Evolutionary conservation across 2,113 vertebrate genomes (phyloP).

Genomic region (Hemibates koningsi): DNA sequence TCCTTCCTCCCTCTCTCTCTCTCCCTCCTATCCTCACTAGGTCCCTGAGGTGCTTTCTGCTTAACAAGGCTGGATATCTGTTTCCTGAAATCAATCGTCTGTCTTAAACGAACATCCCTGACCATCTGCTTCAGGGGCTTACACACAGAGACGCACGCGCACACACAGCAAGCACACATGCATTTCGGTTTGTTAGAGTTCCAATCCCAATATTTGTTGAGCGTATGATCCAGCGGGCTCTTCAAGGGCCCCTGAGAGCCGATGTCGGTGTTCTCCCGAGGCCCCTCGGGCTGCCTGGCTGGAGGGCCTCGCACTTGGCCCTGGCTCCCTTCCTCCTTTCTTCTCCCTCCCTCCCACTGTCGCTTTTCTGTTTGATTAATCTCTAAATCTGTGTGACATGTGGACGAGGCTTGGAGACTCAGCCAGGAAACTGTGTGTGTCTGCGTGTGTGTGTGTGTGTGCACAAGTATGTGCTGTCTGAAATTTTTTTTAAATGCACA

Average conservation of each 20-base stretch:
- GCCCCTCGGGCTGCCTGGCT: constrained; percentile 64
- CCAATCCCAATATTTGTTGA: constrained; percentile 90
- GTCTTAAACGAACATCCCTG: constrained; percentile 90
- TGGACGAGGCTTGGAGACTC: constrained; percentile 22
- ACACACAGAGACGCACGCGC: constrained; percentile 2
- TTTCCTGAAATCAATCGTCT: constrained; percentile 87
- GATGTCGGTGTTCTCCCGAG: constrained; percentile 66
- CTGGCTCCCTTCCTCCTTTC: constrained; percentile 19
- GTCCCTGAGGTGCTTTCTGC: constrained; percentile 85
- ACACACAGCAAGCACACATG: constrained; percentile 1
- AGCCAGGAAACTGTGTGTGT: constrained; percentile 25
- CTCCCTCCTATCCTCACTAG: not conserved
- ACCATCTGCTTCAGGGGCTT: constrained; percentile 89
- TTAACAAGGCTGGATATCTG: constrained; percentile 83
- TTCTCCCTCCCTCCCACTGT: constrained; percentile 35
- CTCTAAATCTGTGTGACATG: constrained; percentile 72
- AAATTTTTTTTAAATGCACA: not conserved
- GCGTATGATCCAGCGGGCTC: constrained; percentile 75
- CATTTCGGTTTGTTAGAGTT: constrained; percentile 63
- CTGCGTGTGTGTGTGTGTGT: not conserved
- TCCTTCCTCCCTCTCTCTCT: not conserved
- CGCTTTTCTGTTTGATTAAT: constrained; percentile 73
- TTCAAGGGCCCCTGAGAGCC: constrained; percentile 72
- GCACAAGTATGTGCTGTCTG: not conserved
- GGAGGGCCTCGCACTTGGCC: constrained; percentile 25